Base-by-base conservation (phyloP, 2,797 vertebrate species). In the Micropoecilia bifurca region DNA sequence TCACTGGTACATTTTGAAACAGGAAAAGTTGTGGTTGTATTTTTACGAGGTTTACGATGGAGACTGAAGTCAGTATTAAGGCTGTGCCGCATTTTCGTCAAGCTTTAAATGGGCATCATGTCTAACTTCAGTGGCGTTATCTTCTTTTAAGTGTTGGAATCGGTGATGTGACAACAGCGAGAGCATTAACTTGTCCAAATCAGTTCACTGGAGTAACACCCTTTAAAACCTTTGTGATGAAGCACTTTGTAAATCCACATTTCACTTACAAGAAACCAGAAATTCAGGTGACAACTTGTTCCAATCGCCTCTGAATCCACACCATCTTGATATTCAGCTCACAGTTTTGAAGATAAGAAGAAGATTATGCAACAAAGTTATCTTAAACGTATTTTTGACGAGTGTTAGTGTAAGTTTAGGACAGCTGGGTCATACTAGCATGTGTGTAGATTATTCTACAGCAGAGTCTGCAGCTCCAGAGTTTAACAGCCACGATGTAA, bases 171-270 rank as follows among this genome's bases (percentile, higher is more conserved):
- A 82, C 82, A 87, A 78, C 73, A 83, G 76, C 41, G 50, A 69
- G 59, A 74, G 18, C 89, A 61, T 86, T 25, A 30, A 80, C 78
- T 41, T 85, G 86, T 92, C 89, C 86, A 72, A 73, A 81, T 55
- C 14, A 66, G 61, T 78, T 25, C 55, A 77, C 87, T 28, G 73
- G 61, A 78, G 28, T 18, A 81, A 85, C 80, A 83, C 13, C 88
- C 85, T 83, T 80, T 25, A 18, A 78, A 85, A 87, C 85, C 79
- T 75, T 72, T 28, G 73, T 59, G 84, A 68, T 79, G 76, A 48
- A 76, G 14, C 6, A 8, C 59, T 36, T 36, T 30, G 18, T 66
- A 7, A 39, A 41, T 68, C 20, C 9, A 2, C 18, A 68, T 10
- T 41, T 68, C 36, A 39, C 0, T 39, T 68, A 39, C 6, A 39